These are phyloP conservation scores for Oryzias dopingdopingensis DNA, from an alignment of 2,797 vertebrate genomes.

Conservation along the genomic window DNA sequence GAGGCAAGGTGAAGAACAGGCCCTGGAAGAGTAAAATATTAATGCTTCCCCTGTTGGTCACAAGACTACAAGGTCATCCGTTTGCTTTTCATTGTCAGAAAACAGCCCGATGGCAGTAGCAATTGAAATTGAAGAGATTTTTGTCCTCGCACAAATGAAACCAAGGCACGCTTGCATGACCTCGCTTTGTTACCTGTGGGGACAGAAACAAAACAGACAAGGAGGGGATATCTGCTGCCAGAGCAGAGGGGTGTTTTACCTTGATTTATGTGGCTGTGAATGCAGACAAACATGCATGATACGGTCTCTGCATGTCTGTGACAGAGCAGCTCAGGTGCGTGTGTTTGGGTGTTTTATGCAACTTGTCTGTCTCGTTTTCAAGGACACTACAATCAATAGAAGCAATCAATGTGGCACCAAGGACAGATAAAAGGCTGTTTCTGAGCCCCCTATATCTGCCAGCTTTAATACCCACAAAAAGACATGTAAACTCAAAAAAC, in stretches of 20 bases:
- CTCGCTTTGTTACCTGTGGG: conserved; percentile 56
- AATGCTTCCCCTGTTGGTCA: conserved; percentile 59
- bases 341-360: conserved; percentile 43
- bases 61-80: conserved; percentile 68
- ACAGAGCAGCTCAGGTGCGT: conserved; percentile 13
- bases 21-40: conserved; percentile 71
- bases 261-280: conserved; percentile 38
- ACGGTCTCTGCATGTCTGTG: background rate
- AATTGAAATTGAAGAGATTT: conserved; percentile 69
- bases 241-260: conserved; percentile 21
- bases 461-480: conserved; percentile 13
- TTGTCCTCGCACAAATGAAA: conserved; percentile 66
- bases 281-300: background rate
- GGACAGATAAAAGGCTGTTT: conserved; percentile 36
- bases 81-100: conserved; percentile 63
- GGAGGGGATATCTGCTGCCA: conserved; percentile 3
- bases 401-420: conserved; percentile 75
- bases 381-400: conserved; percentile 76
- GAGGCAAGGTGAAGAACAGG: conserved; percentile 27
- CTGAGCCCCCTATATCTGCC: conserved; percentile 25
- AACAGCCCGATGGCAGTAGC: conserved; percentile 55
- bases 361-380: conserved; percentile 49
- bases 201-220: background rate
- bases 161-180: conserved; percentile 53
- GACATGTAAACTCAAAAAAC: background rate